Evolutionary conservation across 1,140 invertebrate genomes (phyloP).

Genomic region (Matsumurasca onukii): DNA sequence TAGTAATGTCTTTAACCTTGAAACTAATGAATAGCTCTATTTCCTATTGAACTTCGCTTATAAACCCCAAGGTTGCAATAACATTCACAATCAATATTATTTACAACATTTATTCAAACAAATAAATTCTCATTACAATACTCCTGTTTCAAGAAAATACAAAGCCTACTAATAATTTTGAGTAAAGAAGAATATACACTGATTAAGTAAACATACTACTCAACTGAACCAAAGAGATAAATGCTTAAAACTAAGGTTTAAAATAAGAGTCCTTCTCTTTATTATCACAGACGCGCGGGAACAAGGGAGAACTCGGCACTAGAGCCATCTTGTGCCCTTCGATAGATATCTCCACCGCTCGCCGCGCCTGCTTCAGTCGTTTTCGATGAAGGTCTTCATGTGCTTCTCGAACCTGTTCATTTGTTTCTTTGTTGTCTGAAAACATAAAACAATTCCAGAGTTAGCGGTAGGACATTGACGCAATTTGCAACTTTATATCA

Average conservation of each 20-base stretch:
- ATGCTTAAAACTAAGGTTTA: no score
- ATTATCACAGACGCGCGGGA: constrained; percentile 15
- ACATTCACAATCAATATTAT: no score
- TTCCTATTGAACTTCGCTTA: no score
- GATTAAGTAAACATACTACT: no score
- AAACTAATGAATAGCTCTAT: no score
- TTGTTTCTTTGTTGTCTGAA: constrained; percentile 75
- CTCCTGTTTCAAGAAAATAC: constrained; percentile 1
- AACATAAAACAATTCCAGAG: constrained; percentile 36
- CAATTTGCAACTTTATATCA: no score
- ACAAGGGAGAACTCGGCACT: constrained; percentile 38
- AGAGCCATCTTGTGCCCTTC: constrained; percentile 94
- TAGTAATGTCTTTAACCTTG: no score
- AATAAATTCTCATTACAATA: not conserved
- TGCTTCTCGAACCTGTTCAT: constrained; percentile 88
- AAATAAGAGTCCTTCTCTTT: no score
- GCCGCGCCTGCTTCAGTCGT: constrained; percentile 69
- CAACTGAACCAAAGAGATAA: no score
- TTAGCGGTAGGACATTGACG: no score
- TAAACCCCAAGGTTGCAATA: no score
- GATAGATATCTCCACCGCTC: constrained; percentile 91
- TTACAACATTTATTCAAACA: constrained; percentile 21
- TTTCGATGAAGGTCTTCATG: constrained; percentile 85
- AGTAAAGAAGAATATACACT: not conserved
- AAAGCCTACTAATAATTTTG: constrained; percentile 20